These are phyloP conservation scores for Drosophila quadrilineata DNA, from an alignment of 1,140 invertebrate species.

Conservation along the genomic window DNA sequence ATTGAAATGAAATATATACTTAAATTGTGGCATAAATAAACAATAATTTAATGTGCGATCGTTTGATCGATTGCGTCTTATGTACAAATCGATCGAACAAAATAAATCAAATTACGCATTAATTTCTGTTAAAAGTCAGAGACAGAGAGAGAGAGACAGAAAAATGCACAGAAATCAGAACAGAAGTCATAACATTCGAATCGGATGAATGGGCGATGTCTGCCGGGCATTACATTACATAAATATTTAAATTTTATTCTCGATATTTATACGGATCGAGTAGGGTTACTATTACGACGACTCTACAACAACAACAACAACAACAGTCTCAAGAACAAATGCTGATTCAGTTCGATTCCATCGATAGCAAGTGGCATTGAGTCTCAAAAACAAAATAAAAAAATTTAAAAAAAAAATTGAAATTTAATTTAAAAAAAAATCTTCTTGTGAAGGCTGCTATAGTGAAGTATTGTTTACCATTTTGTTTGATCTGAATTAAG, in stretches of 20 bases:
- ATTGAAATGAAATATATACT: constrained; percentile 5
- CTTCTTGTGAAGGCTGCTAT: too few species aligned
- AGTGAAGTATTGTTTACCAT: constrained; percentile 11
- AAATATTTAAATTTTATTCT: constrained; percentile 45
- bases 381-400: not conserved
- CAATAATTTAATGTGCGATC: constrained; percentile 3
- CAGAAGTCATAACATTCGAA: constrained; percentile 10
- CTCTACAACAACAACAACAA: too few species aligned
- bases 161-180: constrained; percentile 5
- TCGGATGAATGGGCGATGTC: not conserved
- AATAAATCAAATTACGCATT: constrained; percentile 66
- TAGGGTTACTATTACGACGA: constrained; percentile 49
- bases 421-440: too few species aligned
- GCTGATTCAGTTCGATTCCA: constrained; percentile 20
- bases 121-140: constrained; percentile 31
- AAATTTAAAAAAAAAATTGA: not conserved
- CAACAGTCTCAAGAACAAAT: constrained; percentile 25
- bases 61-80: not conserved
- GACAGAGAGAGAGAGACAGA: too few species aligned
- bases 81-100: constrained; percentile 17
- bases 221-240: constrained; percentile 40
- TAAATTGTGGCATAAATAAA: not conserved
- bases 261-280: constrained; percentile 14
- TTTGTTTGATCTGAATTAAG: too few species aligned
- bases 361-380: constrained; percentile 12